Base-by-base conservation (phyloP, 2,113 vertebrate species). In the Anser brachyrhynchus region DNA sequence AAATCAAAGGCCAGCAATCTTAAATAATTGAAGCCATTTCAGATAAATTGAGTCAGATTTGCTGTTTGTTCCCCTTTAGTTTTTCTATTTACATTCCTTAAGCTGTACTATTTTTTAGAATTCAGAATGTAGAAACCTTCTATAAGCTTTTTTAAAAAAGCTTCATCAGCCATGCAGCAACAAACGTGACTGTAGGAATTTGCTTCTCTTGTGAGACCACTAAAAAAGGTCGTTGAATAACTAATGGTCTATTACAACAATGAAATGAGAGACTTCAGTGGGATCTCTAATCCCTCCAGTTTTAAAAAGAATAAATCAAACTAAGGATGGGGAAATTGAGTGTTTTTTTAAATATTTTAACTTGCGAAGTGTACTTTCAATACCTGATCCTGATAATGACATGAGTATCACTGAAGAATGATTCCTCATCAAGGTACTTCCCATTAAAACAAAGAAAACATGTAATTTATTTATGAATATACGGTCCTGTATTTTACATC, bases 271-370 rank as follows among this genome's bases (percentile, higher is more conserved):
- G 54, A 73, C 37, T 96, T 92, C 90, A 66, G 91, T 84, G 93
- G 95, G 89, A 96, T 89, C 73, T 28, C 74, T 81, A 94, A 78
- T 84, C 88, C 43, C 83, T 89, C 85, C 84, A 84, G 75, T 51
- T 95, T 98, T 96, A 80, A 87, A 83, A 91, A 93, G 91, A 97
- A 95, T 93, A 92, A 89, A 94, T 74, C 86, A 76, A 93, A 89
- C 57, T 89, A 95, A 96, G 72, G 92, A 97, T 77, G 69, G 57
- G 44, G 66, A 89, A 96, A 93, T 12, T 0, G 4, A 88, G n/a
- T 7, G 41, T 37, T 46, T 51, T 80, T 65, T 69, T 17, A 13
- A 83, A 71, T 37, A 43, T 25, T 89, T 6, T 62, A 72, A 55
- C 49, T 89, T 67, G 18, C 67, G 28, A 88, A 78, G 74, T 11